Base-by-base conservation (phyloP, 64 coral and sea anemone genomes). In the Montipora sp. region DNA sequence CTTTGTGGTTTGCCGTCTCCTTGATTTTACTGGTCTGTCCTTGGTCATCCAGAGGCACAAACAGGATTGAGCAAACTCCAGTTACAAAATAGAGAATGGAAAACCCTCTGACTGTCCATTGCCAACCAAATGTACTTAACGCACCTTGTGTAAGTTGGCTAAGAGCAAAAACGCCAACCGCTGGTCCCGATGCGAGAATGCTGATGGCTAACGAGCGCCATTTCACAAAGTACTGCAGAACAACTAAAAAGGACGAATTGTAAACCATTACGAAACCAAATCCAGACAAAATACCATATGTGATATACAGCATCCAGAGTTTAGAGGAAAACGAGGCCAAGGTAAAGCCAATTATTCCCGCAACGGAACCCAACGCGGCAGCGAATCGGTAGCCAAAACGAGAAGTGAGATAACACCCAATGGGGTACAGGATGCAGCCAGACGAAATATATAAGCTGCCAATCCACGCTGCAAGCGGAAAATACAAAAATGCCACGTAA, bases 171-270 rank as follows among this genome's bases (percentile, higher is more conserved):
- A 86, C 27, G 18, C 80, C 73, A 1, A 84, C 50, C 16, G 87
- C 80, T 66, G 81, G 61, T 22, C 79, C 59, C 10, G 93, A 83
- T 47, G 79, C 24, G 0, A 94, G 63, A 9, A 94, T 44, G 66
- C 88, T 88, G 47, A 84, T 57, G 1, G 93, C 79, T 14, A 78
- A 77, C 1, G 93, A 79, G 14, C 87, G 57, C 88, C 93, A 84
- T 86, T 90, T 94, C 20, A 60, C 73, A 24, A 94, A 94, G 76
- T 94, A 78, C 88, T 72, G 75, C n/a, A 90, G 59, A 57, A 94
- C 63, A 51, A 78, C 77, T 59, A 94, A 75, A 27, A 36, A 65
- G 7, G 23, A 58, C 3, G 89, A 47, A 47, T 58, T 91, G 16
- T 78, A 78, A 5, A 77, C 70, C 70, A 77, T 71, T 18, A 77